These are phyloP conservation scores for Erythrocercus mccallii DNA, from an alignment of 2,113 vertebrate genomes.

Conservation along the genomic window DNA sequence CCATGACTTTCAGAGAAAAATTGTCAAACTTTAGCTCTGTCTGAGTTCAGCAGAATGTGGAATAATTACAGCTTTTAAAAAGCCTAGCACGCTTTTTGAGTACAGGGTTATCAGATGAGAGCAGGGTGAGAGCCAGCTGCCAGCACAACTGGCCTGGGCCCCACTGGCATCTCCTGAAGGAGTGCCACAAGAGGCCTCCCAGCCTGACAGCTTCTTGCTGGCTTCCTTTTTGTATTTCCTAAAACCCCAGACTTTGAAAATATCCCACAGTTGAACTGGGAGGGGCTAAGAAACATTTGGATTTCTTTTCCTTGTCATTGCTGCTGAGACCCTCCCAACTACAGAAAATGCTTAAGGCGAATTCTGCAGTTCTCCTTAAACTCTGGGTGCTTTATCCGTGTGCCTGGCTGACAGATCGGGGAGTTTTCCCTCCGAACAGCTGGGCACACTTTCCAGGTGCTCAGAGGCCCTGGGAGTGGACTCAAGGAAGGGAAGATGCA, in stretches of 20 bases:
- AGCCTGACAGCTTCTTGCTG: background rate
- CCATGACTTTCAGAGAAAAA: background rate
- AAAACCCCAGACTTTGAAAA: background rate
- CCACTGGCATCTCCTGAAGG: background rate
- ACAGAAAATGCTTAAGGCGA: background rate
- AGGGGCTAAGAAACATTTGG: background rate
- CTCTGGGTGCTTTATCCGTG: background rate
- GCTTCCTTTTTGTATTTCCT: background rate
- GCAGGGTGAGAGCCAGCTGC: background rate
- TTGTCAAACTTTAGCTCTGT: background rate
- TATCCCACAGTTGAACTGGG: background rate
- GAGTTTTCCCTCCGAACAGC: background rate
- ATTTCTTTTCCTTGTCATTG: background rate
- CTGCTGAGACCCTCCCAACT: background rate
- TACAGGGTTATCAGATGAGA: background rate
- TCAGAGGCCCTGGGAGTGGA: background rate
- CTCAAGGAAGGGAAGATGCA: background rate
- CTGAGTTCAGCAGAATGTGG: background rate
- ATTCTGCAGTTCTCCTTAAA: background rate
- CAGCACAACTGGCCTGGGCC: background rate
- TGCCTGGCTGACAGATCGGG: background rate
- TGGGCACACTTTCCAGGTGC: background rate
- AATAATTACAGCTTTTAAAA: background rate
- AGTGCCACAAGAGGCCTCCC: background rate
- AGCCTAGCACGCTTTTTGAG: accelerated